Percentiles rank a stretch among this genome's conserved stretches.
These are phyloP conservation scores for Drosophila kambysellisi DNA, from an alignment of 2,888 invertebrate species.

Conservation along the genomic window DNA sequence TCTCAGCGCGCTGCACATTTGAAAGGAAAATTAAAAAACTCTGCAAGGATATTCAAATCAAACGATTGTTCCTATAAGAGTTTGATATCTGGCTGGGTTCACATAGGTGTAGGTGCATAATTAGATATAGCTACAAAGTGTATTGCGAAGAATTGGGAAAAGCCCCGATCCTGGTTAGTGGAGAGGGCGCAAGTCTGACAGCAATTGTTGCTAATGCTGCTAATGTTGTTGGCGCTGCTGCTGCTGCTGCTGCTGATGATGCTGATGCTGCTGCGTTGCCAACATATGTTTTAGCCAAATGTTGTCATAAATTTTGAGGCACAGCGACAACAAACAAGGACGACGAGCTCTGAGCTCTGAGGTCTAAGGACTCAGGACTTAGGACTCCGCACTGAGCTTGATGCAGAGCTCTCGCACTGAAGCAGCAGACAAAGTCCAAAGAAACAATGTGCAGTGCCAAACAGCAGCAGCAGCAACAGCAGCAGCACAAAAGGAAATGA, in stretches of 20 bases:
- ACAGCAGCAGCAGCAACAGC: conserved; percentile 29
- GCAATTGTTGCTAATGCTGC: conserved; percentile 72
- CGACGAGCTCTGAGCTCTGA: conserved; percentile 9
- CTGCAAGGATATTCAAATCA: no score
- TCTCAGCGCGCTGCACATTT: no score
- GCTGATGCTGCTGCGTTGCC: conserved; percentile 49
- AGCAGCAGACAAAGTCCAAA: conserved; percentile 57
- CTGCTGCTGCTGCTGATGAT: conserved; percentile 30
- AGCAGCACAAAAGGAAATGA: conserved; percentile 55
- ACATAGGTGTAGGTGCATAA: neutral
- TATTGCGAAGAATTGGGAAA: conserved; percentile 26
- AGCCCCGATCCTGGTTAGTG: conserved; percentile 14
- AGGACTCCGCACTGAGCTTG: neutral
- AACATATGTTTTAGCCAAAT: conserved; percentile 80
- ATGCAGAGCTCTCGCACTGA: neutral
- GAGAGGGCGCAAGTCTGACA: conserved; percentile 13
- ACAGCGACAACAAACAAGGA: conserved; percentile 52
- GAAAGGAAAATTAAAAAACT: no score
- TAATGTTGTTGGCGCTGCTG: neutral
- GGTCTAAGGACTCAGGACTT: neutral
- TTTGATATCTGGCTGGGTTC: neutral
- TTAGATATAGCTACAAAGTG: neutral
- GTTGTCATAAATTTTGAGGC: conserved; percentile 79
- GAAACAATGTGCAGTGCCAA: conserved; percentile 78
- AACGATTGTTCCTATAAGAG: no score